These are phyloP conservation scores for Galemys pyrenaicus DNA, from an alignment of 2,113 vertebrate genomes.

Conservation along the genomic window DNA sequence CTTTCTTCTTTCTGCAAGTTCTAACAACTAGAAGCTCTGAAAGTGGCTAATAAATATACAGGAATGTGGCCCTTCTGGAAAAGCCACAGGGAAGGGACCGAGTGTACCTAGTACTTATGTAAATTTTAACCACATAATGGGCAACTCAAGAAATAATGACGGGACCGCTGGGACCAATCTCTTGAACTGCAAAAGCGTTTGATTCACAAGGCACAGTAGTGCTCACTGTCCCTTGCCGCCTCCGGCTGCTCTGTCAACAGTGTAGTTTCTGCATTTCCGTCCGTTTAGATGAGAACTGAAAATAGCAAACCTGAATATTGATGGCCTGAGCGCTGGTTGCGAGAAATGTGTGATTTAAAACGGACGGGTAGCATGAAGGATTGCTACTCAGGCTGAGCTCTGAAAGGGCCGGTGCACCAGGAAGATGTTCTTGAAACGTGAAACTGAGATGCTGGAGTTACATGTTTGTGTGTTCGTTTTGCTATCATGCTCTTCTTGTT, in stretches of 20 bases:
- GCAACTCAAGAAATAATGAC: constrained; percentile 62
- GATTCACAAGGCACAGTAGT: constrained; percentile 27
- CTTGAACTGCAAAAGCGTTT: constrained; percentile 53
- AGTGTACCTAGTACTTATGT: constrained; percentile 65
- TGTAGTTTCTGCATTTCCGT: not conserved
- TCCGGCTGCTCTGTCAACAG: not conserved
- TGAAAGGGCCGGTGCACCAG: not conserved
- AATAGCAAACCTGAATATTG: constrained; percentile 8
- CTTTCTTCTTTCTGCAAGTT: constrained; percentile 63
- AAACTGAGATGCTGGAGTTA: not conserved
- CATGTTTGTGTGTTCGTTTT: not conserved
- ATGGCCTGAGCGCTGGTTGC: not conserved
- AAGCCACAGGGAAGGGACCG: constrained; percentile 57
- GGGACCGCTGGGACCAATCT: constrained; percentile 41
- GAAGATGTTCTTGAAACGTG: not conserved
- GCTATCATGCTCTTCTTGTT: not conserved
- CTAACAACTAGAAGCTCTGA: constrained; percentile 63
- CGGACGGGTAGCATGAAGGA: not conserved
- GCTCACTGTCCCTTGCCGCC: not conserved
- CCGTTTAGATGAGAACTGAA: constrained; percentile 15
- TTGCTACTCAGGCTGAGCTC: not conserved
- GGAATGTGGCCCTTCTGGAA: constrained; percentile 73
- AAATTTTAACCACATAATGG: constrained; percentile 72
- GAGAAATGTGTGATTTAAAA: constrained; percentile 3
- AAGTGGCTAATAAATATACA: constrained; percentile 71